Base-by-base conservation (phyloP, 2,113 vertebrate genomes). In the Theropithecus gelada region DNA sequence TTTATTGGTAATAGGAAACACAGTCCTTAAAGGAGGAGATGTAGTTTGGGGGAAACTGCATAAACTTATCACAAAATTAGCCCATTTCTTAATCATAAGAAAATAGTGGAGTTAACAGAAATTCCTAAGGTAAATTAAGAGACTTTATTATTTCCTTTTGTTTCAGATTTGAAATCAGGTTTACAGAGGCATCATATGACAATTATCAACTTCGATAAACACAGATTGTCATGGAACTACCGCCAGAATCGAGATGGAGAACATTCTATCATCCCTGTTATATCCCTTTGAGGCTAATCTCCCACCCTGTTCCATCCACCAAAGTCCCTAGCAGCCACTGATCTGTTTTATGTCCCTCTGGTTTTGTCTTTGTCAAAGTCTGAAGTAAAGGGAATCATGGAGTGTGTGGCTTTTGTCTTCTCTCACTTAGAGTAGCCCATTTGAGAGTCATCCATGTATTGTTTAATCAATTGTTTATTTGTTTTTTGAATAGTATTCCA, bases 1-100 rank as follows among this genome's bases (percentile, higher is more conserved):
- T 97, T 93, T 59, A 59, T 90, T 94, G 85, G 94, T 96, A 95
- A 97, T 70, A 75, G 72, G 32, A 93, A 93, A 48, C 92, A 94
- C 81, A 80, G 66, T 92, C 88, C 97, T 95, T 22, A 79, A 38
- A 86, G 78, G 78, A 93, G 66, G 82, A 93, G 90, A 95, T 90
- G 55, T 45, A 79, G 92, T 96, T 97, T 38, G 43, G 94, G 61
- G 48, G 10, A 76, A 98, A 84, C 38, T 38, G 18, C 8, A 70
- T 22, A 48, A 72, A 70, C 55, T 23, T 43, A 35, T 48, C 50
- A 32, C 20, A 88, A 20, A 72, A 57, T 20, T 38, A 11, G 38
- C 45, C 70, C 38, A 32, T 12, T 30, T n/a, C 59, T 66, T 32
- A 82, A 13, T 48, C 76, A 57, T 25, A 40, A n/a, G 40, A 35